Evolutionary conservation across 2,797 vertebrate genomes (phyloP), one percentile per base, ranked within the genome.

Genomic region (Anisognathus igniventris): DNA sequence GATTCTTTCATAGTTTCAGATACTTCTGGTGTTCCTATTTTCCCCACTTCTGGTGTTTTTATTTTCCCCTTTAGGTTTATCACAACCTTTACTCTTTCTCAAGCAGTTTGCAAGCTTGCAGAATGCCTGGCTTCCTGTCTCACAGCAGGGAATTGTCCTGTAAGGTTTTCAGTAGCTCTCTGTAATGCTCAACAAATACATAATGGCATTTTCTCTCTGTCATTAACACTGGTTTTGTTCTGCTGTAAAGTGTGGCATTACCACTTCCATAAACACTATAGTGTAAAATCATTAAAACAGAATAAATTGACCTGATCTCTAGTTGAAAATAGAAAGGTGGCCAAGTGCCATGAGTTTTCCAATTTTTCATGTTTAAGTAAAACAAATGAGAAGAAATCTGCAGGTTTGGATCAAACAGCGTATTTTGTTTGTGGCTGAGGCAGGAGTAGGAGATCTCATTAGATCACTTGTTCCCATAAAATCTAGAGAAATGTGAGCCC

Each of bases 191-290:
- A 25, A 10, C 14, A 44, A 31, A 35, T 44, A 15, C 17, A 11
- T 12, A n/a, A 44, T 28, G 31, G 17, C 28, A 22, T 47, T 67
- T 86, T 50, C 27, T 71, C 35, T 28, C 68, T n/a, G 7, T 19
- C 28, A n/a, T 50, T 37, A 54, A 31, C 27, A 6, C 68, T 35
- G 50, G 25, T n/a, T 73, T 54, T 21, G 25, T 53, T 53, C 61
- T 1, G 4, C 57, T 62, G 2, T 13, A 3, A 66, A 66, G 24
- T 0, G 6, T 62, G 31, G 23, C 15, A 4, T 64, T 45, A 11
- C 61, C 25, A 33, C 53, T 86, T 70, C 65, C 60, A 33, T 56
- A 57, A 76, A 42, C 25, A 2, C 7, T 22, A 1, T 1, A 12
- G 24, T 4, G 20, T 75, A 14, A 42, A 83, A 48, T 11, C 27